Conservation (phyloP, 2,113 vertebrate species). For the Brachypteracias leptosomus region DNA sequence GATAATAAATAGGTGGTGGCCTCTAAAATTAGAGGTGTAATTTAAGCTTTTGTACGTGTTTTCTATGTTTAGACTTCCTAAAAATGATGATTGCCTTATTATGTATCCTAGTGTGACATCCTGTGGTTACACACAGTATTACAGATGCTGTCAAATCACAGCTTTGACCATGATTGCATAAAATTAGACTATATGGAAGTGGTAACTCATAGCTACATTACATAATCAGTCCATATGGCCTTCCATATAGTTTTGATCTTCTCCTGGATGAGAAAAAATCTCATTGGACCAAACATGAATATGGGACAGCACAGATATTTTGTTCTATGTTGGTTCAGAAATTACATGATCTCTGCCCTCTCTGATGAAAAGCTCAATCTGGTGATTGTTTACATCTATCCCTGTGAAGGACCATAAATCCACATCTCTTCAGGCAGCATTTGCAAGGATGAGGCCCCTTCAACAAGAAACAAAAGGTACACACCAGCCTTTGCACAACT, state of each 20-base stretch:
- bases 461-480: neutral
- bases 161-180: accelerated
- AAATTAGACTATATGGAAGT: neutral
- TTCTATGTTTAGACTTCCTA: neutral
- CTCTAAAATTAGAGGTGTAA: neutral
- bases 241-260: neutral
- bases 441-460: neutral
- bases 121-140: constrained; percentile 42
- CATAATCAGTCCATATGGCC: neutral
- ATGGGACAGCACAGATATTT: neutral
- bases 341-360: neutral
- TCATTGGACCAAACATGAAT: accelerated
- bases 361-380: neutral
- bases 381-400: accelerated
- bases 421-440: neutral
- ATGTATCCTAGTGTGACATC: constrained; percentile 48
- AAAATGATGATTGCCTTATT: neutral
- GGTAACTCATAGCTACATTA: neutral
- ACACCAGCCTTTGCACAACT: neutral
- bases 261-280: neutral
- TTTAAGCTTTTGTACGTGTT: neutral
- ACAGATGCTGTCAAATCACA: neutral
- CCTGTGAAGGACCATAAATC: neutral
- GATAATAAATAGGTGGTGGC: neutral
- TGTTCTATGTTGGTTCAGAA: neutral